Percentiles rank a stretch among this genome's conserved stretches.
These are phyloP conservation scores for Spodoptera litura DNA, from an alignment of 1,140 invertebrate species.

Conservation along the genomic window DNA sequence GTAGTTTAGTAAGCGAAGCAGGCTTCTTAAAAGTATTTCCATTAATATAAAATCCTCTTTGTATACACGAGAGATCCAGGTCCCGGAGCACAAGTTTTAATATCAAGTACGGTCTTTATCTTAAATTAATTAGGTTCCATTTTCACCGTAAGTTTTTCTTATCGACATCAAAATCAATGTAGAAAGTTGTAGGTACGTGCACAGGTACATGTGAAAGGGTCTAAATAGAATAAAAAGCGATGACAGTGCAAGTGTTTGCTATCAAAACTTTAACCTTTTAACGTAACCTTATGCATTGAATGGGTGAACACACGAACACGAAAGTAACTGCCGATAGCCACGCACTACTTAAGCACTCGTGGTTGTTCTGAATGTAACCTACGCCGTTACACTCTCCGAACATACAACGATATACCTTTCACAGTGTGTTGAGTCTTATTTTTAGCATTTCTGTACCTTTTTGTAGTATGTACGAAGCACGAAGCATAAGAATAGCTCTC, in stretches of 20 bases:
- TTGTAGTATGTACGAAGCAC: not conserved
- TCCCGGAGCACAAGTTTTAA: not conserved
- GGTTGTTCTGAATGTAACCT: constrained; percentile 39
- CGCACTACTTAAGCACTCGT: constrained; percentile 43
- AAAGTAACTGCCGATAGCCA: constrained; percentile 46
- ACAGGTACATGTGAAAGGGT: not conserved
- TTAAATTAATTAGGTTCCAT: not conserved
- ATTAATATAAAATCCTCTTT: constrained; percentile 23
- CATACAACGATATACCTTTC: constrained; percentile 5
- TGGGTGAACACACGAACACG: constrained; percentile 42
- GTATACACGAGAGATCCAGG: not conserved
- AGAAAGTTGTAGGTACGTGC: not conserved
- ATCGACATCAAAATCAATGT: not conserved
- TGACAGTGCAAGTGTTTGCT: constrained; percentile 47
- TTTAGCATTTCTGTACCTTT: constrained; percentile 2
- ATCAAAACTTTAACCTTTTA: constrained; percentile 47
- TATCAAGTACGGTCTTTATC: not conserved
- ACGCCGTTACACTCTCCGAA: constrained; percentile 13
- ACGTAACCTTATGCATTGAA: constrained; percentile 45
- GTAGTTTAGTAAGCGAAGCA: constrained; percentile 5
- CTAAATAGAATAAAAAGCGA: constrained; percentile 30
- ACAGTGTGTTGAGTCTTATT: not conserved
- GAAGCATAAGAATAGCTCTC: not conserved
- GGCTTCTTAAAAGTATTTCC: not conserved
- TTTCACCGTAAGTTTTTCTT: not conserved